A percentile compares a stretch with the other conserved stretches of the same genome.
These are phyloP conservation scores for Amphimedon queenslandica DNA, from an alignment of 37 sponge, comb jelly and placozoan species.

Conservation along the genomic window DNA sequence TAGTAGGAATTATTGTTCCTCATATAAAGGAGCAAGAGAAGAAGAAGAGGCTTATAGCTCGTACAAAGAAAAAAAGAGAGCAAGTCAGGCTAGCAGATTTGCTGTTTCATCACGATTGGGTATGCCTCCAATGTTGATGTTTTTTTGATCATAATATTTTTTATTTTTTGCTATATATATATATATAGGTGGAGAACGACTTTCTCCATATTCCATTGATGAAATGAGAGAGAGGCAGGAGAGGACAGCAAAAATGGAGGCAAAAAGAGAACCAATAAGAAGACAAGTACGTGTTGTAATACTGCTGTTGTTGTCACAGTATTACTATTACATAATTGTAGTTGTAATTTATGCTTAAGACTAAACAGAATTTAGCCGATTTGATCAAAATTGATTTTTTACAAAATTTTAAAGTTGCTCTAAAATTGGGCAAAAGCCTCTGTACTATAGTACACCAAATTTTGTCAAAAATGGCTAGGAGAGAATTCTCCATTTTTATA, in stretches of 20 bases:
- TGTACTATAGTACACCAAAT: no score
- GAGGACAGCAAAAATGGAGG: constrained; percentile 13
- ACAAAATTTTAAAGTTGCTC: no score
- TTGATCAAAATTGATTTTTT: no score
- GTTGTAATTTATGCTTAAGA: no score
- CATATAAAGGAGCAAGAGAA: constrained; percentile 3
- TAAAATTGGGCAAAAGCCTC: no score
- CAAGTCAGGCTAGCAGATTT: neutral
- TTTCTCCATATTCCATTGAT: neutral
- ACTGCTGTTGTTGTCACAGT: neutral
- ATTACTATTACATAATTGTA: no score
- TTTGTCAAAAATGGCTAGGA: no score
- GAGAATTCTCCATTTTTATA: no score
- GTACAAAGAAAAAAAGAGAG: constrained; percentile 11
- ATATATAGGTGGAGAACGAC: constrained; percentile 5
- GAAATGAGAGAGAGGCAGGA: constrained; percentile 25
- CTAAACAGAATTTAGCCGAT: no score
- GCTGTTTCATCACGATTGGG: neutral
- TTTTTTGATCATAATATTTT: neutral
- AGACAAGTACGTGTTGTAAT: constrained; percentile 7
- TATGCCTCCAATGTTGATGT: neutral
- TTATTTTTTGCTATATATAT: neutral
- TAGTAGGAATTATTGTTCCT: neutral
- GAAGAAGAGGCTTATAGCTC: constrained; percentile 4
- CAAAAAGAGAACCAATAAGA: constrained; percentile 12